Base-by-base conservation (phyloP, 1,140 invertebrate species). In the Stratiolaelaps scimitus region DNA sequence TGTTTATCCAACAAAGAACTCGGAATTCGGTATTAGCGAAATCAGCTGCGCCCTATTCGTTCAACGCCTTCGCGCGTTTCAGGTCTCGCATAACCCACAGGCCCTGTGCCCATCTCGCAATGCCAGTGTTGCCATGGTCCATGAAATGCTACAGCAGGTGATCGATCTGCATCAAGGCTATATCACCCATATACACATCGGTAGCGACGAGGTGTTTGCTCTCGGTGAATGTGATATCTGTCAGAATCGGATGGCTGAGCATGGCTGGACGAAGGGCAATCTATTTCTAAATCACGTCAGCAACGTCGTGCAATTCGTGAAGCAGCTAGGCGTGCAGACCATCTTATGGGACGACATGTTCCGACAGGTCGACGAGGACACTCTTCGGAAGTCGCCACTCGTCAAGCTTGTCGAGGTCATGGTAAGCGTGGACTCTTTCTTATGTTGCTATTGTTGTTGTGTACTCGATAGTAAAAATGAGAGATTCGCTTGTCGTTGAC, bases 331-430 rank as follows among this genome's bases (percentile, higher is more conserved):
- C 17, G 76, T 89, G 20, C 83, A 80, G 40, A 80, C 87, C 10
- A 72, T 83, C 17, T 80, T 82, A 73, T 83, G 81, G 81, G 81
- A 83, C 72, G 81, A 83, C 71, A 81, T 82, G 78, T 76, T 82
- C 67, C 71, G 80, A 29, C 71, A 76, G 29, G 69, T 77, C 40
- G 64, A 69, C 65, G 69, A 69, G 43, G 67, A 69, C 7, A 66
- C 69, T 30, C 70, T 76, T 43, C 67, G 72, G 71, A 74, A 70
- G 70, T 73, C 70, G 60, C 68, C 68, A 26, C 66, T 73, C 30
- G 67, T 64, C 48, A 68, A 72, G 30, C 64, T 72, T 46, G 73
- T 73, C n/a, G 72, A 73, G 65, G 66, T 71, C 28, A 73, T 74
- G 72, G 69, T 40, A 40, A 40, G 34, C 71, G 45, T 71, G 68